Evolutionary conservation across 2,888 invertebrate genomes (phyloP).

Genomic region (Dicyrtomina minuta): DNA sequence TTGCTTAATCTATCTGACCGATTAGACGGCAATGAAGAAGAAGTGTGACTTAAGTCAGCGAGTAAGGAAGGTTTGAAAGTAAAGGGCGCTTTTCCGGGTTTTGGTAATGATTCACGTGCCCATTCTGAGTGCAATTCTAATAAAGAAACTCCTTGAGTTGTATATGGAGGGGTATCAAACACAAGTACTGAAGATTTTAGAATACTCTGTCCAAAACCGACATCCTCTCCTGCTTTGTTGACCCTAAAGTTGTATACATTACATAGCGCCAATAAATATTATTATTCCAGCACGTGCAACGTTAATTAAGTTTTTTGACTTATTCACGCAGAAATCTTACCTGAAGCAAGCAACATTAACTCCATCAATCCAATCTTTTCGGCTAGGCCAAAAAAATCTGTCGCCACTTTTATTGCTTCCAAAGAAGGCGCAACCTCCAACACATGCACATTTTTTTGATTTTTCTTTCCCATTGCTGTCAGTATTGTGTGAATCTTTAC

Average conservation of each 20-base stretch:
- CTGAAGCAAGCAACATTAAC: constrained; percentile 75
- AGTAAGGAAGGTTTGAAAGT: constrained; percentile 50
- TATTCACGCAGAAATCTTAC: constrained; percentile 6
- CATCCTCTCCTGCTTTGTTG: constrained; percentile 76
- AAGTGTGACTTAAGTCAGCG: constrained; percentile 50
- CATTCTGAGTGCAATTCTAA: constrained; percentile 62
- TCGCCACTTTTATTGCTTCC: constrained; percentile 87
- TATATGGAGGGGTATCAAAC: constrained; percentile 87
- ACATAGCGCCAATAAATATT: constrained; percentile 50
- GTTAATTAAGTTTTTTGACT: constrained; percentile 1
- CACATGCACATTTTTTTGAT: constrained; percentile 81
- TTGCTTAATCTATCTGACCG: constrained; percentile 43
- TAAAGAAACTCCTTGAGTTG: constrained; percentile 67
- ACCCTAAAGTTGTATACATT: constrained; percentile 59
- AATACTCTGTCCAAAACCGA: constrained; percentile 91
- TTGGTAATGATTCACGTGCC: constrained; percentile 43
- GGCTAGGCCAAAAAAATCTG: constrained; percentile 81
- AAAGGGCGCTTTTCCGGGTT: constrained; percentile 46
- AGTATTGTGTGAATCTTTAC: constrained; percentile 58
- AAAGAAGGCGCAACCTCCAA: constrained; percentile 92
- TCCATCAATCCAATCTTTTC: constrained; percentile 77
- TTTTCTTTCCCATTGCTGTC: constrained; percentile 57
- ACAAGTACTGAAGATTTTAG: constrained; percentile 81
- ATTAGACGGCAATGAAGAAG: constrained; percentile 45
- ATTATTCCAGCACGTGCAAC: too few species aligned